Percentiles rank a stretch among this genome's conserved stretches.
Conservation (phyloP, 2,113 vertebrate genomes). For the Gasterosteus nipponicus region DNA sequence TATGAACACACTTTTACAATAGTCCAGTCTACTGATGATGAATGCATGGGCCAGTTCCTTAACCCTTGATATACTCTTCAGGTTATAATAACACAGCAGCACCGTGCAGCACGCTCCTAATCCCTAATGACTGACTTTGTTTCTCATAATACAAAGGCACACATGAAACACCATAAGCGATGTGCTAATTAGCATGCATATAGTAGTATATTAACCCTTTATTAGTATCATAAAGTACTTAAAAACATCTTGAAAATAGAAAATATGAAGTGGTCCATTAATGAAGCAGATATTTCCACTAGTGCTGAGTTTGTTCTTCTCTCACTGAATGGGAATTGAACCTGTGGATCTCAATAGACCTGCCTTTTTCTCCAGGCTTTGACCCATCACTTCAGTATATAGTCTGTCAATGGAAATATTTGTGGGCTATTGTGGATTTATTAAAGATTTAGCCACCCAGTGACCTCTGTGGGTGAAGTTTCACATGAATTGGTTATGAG, state of each 20-base stretch:
- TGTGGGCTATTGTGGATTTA: background rate
- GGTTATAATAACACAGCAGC: background rate
- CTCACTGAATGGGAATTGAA: background rate
- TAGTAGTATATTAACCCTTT: background rate
- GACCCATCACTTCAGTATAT: background rate
- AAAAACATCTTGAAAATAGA: background rate
- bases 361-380: background rate
- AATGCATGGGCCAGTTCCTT: no score
- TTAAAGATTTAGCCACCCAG: background rate
- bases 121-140: background rate
- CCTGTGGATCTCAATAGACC: background rate
- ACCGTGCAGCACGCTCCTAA: background rate
- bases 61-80: no score
- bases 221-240: background rate
- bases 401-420: background rate
- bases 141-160: background rate
- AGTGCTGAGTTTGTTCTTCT: background rate
- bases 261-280: background rate
- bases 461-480: background rate
- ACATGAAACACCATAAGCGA: background rate
- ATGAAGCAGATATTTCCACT: background rate
- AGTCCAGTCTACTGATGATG: no score
- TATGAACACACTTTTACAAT: no score
- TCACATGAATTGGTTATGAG: background rate
- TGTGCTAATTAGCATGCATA: background rate